A percentile compares a stretch with the other conserved stretches of the same genome.
These are phyloP conservation scores for Drosophila athabasca DNA, from an alignment of 1,140 invertebrate species.

Conservation along the genomic window DNA sequence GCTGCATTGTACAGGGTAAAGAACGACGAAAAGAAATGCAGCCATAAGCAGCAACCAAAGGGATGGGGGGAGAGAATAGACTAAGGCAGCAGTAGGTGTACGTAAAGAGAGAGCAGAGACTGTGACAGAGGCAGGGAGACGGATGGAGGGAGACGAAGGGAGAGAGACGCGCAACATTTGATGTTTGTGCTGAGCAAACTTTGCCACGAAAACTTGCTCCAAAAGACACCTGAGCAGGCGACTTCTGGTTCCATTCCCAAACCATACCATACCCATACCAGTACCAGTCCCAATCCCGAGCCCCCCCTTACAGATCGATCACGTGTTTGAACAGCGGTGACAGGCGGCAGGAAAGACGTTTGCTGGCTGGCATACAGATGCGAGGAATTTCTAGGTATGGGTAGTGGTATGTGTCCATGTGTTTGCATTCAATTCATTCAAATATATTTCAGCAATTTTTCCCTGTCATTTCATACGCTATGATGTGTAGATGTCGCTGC, in stretches of 20 bases:
- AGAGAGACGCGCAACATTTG: slow-evolving; percentile 62
- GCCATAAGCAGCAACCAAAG: background rate
- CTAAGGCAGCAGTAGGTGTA: no score
- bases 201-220: slow-evolving; percentile 73
- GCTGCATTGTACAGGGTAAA: no score
- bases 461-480: slow-evolving; percentile 64
- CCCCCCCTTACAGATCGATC: slow-evolving; percentile 64
- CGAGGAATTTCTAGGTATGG: background rate
- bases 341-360: slow-evolving; percentile 31
- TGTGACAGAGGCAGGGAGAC: background rate
- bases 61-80: slow-evolving; percentile 1
- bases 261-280: slow-evolving; percentile 10
- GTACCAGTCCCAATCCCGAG: slow-evolving; percentile 4
- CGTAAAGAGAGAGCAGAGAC: background rate
- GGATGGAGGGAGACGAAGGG: slow-evolving; percentile 4
- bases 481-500: slow-evolving; percentile 24
- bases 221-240: slow-evolving; percentile 73
- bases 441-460: slow-evolving; percentile 75
- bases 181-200: slow-evolving; percentile 77
- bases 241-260: slow-evolving; percentile 26
- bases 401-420: slow-evolving; percentile 23
- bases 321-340: slow-evolving; percentile 64
- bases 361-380: background rate
- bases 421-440: slow-evolving; percentile 78
- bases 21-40: no score